These are phyloP conservation scores for Balearica regulorum DNA, from an alignment of 2,797 vertebrate genomes.

Conservation along the genomic window DNA sequence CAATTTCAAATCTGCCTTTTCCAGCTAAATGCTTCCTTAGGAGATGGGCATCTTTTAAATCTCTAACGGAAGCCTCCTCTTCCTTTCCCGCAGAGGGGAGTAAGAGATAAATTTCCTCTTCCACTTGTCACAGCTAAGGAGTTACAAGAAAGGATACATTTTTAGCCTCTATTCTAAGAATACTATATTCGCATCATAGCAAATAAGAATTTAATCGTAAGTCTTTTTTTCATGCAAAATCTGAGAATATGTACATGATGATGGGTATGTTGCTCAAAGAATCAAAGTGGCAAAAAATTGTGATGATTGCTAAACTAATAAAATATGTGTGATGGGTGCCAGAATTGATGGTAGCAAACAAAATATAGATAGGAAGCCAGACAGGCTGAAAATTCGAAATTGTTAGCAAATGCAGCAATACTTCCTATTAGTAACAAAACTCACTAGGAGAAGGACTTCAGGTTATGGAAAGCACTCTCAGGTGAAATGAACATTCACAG, in stretches of 20 bases:
- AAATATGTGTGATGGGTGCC: not conserved
- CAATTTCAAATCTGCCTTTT: not conserved
- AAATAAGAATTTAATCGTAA: not conserved
- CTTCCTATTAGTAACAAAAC: not conserved
- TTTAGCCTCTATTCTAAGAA: not conserved
- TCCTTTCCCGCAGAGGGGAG: not conserved
- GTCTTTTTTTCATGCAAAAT: not conserved
- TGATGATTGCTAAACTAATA: not conserved
- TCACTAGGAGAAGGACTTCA: not conserved
- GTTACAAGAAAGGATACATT: not conserved
- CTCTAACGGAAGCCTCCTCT: not conserved
- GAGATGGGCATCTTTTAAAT: not conserved
- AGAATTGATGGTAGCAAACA: not conserved
- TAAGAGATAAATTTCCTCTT: not conserved
- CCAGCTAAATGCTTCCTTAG: not conserved
- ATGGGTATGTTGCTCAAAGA: not conserved
- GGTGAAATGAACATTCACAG: not conserved
- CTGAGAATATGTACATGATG: not conserved
- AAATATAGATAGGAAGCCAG: not conserved
- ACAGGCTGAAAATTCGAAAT: not conserved
- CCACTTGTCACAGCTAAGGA: not conserved
- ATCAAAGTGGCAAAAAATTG: not conserved
- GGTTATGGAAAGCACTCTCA: not conserved
- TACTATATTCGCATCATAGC: not conserved
- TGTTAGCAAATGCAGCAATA: not conserved